phyloP scores from a whole-genome alignment of 2,113 vertebrate genomes.

The Engraulis encrasicolus region DNA sequence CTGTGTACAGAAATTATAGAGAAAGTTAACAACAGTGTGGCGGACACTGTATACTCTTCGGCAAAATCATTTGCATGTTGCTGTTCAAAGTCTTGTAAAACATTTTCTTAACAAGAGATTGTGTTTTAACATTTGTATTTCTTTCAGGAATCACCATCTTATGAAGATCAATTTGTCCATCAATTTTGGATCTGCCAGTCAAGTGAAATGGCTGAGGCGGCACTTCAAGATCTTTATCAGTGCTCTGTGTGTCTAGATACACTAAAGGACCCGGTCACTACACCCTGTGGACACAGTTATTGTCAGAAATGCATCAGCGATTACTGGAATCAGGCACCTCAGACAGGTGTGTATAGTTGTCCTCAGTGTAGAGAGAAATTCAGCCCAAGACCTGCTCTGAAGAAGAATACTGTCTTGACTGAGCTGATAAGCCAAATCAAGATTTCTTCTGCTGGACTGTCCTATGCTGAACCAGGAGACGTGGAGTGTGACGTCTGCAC shows the following conservation, averaged over 20 bases:
- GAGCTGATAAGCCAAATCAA: slow-evolving; percentile 22
- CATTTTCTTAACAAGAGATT: no score
- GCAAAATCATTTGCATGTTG: no score
- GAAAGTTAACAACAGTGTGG: no score
- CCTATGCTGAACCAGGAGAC: background rate
- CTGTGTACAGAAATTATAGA: no score
- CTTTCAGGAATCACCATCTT: no score
- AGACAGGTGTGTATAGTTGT: slow-evolving; percentile 23
- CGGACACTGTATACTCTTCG: no score
- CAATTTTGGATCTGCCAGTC: no score
- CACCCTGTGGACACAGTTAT: slow-evolving; percentile 36
- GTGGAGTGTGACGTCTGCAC: background rate
- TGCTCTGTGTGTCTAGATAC: slow-evolving; percentile 19
- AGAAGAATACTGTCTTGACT: slow-evolving; percentile 1
- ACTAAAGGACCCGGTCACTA: slow-evolving; percentile 24
- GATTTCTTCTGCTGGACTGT: background rate
- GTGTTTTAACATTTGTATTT: no score
- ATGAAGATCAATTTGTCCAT: no score
- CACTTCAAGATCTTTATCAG: background rate
- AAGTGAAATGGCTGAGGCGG: background rate
- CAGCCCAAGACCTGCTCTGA: slow-evolving; percentile 20
- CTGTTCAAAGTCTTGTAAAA: no score
- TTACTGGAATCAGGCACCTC: slow-evolving; percentile 26
- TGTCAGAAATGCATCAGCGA: slow-evolving; percentile 25
- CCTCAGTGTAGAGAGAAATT: slow-evolving; percentile 23